Evolutionary conservation across 2,888 invertebrate species (phyloP).

Genomic region (Alloscopus bannaensis): DNA sequence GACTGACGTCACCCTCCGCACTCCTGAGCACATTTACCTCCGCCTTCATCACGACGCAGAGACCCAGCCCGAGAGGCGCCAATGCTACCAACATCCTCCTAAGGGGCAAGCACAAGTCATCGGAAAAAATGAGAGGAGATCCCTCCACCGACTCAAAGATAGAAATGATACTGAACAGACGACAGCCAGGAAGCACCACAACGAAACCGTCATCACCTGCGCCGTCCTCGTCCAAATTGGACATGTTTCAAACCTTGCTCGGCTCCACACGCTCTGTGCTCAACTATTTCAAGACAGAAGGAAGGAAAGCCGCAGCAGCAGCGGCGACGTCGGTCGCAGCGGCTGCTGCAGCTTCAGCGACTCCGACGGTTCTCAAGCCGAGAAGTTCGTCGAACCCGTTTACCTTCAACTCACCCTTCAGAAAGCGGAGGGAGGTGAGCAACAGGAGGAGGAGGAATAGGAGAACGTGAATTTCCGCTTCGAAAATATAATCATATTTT

Average conservation of each 20-base stretch:
- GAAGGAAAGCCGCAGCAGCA: conserved; percentile 34
- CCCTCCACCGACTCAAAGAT: not conserved
- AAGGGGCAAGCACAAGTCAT: not conserved
- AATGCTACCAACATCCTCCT: not conserved
- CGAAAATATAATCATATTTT: no score
- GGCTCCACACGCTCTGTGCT: conserved; percentile 63
- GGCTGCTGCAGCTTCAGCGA: no score
- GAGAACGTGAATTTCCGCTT: not conserved
- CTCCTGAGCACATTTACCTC: not conserved
- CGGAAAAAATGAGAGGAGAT: conserved; percentile 27
- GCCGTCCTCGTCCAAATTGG: conserved; percentile 26
- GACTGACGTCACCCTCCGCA: conserved; percentile 16
- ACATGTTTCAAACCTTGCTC: conserved; percentile 55
- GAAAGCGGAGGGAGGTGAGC: not conserved
- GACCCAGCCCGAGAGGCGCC: conserved; percentile 22
- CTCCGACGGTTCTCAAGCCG: conserved; percentile 59
- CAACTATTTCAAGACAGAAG: conserved; percentile 55
- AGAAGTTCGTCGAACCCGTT: conserved; percentile 20
- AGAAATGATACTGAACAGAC: not conserved
- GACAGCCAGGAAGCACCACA: conserved; percentile 14
- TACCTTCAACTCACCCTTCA: not conserved
- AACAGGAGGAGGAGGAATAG: not conserved
- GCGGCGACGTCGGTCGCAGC: no score
- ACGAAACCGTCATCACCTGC: conserved; percentile 15
- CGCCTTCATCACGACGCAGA: conserved; percentile 27